These are phyloP conservation scores for Drosophila ananassae DNA, from an alignment of 1,140 invertebrate species.

Conservation along the genomic window DNA sequence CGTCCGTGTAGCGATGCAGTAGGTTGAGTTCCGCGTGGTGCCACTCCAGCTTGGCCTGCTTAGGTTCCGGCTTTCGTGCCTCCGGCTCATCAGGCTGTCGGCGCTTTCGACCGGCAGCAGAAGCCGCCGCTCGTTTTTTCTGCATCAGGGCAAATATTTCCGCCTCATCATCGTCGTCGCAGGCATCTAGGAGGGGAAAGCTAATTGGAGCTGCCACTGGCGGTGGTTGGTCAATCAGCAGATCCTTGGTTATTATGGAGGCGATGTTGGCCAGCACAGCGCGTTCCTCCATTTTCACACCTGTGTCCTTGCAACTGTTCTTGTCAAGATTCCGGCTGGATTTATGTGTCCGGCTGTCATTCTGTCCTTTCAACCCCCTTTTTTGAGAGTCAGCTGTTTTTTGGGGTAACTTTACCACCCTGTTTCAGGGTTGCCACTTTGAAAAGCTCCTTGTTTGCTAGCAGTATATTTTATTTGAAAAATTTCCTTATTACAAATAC, in stretches of 20 bases:
- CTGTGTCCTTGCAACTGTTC: too few relatives aligned
- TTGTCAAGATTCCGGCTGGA: neutral
- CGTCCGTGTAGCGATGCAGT: constrained; percentile 69
- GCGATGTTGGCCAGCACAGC: constrained; percentile 80
- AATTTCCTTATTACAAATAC: neutral
- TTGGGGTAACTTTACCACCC: neutral
- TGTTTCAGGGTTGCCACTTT: neutral
- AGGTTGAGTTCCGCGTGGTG: constrained; percentile 67
- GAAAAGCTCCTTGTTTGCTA: neutral
- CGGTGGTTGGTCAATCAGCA: constrained; percentile 65
- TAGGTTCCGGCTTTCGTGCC: neutral
- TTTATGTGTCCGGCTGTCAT: constrained; percentile 4
- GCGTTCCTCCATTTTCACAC: constrained; percentile 69
- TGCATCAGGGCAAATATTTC: constrained; percentile 71
- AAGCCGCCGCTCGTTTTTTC: constrained; percentile 42
- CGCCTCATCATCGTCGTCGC: constrained; percentile 62
- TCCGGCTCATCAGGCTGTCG: neutral
- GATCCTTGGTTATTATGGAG: constrained; percentile 76
- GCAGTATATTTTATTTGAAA: constrained; percentile 1
- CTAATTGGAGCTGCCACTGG: neutral
- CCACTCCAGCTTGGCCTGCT: constrained; percentile 45
- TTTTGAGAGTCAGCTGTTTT: constrained; percentile 19
- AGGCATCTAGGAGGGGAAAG: constrained; percentile 46
- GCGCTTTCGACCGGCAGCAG: constrained; percentile 28
- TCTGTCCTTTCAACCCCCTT: constrained; percentile 16